These are phyloP conservation scores for Ictidomys tridecemlineatus DNA, from an alignment of 2,113 vertebrate species.

Conservation along the genomic window DNA sequence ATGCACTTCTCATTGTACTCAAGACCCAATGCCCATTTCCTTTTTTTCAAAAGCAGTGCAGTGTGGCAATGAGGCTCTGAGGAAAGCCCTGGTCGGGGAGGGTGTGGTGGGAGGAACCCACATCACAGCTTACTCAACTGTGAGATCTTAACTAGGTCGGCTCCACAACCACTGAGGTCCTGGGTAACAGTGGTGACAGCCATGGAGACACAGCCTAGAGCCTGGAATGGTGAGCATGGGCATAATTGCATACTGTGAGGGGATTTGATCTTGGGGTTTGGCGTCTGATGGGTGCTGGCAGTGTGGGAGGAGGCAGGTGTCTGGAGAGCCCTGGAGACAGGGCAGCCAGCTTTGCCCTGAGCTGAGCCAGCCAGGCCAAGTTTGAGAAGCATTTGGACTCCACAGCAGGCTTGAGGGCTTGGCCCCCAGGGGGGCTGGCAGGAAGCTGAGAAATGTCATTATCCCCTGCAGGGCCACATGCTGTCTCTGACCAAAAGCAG, in stretches of 20 bases:
- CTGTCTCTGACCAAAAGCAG: slow-evolving; percentile 26
- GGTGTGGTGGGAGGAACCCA: slow-evolving; percentile 74
- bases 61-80: slow-evolving; percentile 71
- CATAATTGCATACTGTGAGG: background rate
- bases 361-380: background rate
- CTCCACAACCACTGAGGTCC: slow-evolving; percentile 24
- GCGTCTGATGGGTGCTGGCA: background rate
- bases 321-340: background rate
- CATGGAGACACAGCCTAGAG: slow-evolving; percentile 46
- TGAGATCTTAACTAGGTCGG: slow-evolving; percentile 56
- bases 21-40: slow-evolving; percentile 49
- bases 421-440: background rate
- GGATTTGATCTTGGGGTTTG: background rate
- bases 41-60: slow-evolving; percentile 59
- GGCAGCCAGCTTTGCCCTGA: background rate
- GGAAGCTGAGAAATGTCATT: slow-evolving; percentile 57
- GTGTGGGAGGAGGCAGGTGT: background rate
- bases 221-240: slow-evolving; percentile 65
- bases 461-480: background rate
- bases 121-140: slow-evolving; percentile 61
- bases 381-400: slow-evolving; percentile 57
- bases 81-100: slow-evolving; percentile 70
- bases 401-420: background rate
- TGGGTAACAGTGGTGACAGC: slow-evolving; percentile 22
- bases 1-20: slow-evolving; percentile 16